Percentiles rank a stretch among this genome's conserved stretches.
Conservation (phyloP, 2,888 invertebrate genomes). For the Ametastegia equiseti region DNA sequence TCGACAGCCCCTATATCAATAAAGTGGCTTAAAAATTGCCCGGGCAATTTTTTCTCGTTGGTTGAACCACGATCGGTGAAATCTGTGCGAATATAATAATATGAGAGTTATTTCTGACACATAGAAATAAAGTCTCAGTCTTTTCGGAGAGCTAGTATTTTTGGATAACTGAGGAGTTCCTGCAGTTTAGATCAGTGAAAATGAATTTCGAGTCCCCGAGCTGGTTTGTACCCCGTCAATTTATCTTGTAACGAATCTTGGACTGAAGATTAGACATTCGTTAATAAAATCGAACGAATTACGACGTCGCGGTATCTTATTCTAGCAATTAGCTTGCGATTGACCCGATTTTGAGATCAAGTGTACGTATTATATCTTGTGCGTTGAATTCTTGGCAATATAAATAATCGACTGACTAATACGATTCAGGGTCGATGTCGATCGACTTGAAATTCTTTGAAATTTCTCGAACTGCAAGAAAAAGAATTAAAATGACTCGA, state of each 20-base stretch:
- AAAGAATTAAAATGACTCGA: background rate
- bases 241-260: constrained; percentile 3
- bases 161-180: background rate
- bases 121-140: background rate
- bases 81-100: background rate
- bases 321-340: background rate
- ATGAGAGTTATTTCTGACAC: no score
- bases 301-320: background rate
- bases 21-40: no score
- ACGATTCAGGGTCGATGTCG: background rate
- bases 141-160: background rate
- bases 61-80: background rate
- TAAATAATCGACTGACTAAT: background rate
- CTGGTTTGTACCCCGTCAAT: background rate
- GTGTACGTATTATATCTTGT: background rate
- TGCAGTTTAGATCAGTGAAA: background rate
- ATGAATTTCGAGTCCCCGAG: background rate
- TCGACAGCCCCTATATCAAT: background rate
- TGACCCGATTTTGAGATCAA: background rate
- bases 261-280: background rate
- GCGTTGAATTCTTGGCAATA: background rate
- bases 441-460: background rate
- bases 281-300: background rate
- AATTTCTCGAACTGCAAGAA: background rate
- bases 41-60: no score